Evolutionary conservation across 2,113 vertebrate genomes (phyloP).

Genomic region (Pristiophorus japonicus): DNA sequence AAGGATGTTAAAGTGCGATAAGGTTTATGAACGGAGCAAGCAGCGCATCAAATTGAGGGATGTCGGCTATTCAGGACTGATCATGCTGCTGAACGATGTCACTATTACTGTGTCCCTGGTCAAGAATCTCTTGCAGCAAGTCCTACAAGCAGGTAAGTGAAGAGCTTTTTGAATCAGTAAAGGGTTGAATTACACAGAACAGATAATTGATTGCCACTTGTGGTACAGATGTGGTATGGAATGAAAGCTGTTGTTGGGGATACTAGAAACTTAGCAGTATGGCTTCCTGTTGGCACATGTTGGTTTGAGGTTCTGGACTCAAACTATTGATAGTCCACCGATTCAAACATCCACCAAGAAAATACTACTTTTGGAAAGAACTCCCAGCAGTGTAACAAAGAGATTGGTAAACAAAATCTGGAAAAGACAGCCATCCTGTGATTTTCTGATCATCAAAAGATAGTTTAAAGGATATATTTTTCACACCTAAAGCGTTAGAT

Average conservation of each 20-base stretch:
- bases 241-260: not conserved
- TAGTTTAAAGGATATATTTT: not conserved
- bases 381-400: not conserved
- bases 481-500: not conserved
- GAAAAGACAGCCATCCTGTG: not conserved
- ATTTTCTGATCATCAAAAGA: not conserved
- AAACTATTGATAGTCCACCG: not conserved
- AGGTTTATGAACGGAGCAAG: constrained; percentile 91
- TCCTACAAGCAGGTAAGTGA: constrained; percentile 75
- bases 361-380: not conserved
- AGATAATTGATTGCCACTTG: not conserved
- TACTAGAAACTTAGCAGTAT: not conserved
- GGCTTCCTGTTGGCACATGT: not conserved
- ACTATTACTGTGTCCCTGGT: constrained; percentile 70
- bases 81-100: constrained; percentile 79
- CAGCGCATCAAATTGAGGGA: constrained; percentile 84
- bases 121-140: constrained; percentile 83
- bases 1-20: constrained; percentile 89
- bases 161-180: not conserved
- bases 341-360: not conserved
- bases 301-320: not conserved
- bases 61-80: constrained; percentile 81
- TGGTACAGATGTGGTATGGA: no score
- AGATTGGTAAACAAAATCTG: not conserved
- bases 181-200: not conserved